Conservation (phyloP, 2,888 invertebrate species). For the Cephalotes varians region DNA sequence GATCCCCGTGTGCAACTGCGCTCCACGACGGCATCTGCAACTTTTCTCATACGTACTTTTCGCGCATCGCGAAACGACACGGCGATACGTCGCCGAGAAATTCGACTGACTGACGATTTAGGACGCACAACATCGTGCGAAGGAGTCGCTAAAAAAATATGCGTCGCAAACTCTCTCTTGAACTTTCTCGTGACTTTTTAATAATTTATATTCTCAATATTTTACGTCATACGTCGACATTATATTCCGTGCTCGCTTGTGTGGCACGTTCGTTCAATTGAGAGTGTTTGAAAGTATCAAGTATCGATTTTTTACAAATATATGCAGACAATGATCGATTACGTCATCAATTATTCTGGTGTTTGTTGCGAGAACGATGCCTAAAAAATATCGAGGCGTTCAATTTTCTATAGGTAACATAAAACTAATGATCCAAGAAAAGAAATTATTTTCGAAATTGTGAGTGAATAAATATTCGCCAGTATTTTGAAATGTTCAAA, state of each 20-base stretch:
- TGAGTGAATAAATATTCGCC: neutral
- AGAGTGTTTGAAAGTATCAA: neutral
- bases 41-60: constrained; percentile 57
- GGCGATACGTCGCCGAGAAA: constrained; percentile 59
- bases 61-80: constrained; percentile 17
- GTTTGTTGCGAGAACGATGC: neutral
- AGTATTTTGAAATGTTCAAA: neutral
- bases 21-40: constrained; percentile 39
- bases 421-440: neutral
- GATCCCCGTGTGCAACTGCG: constrained; percentile 16
- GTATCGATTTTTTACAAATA: neutral
- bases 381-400: neutral
- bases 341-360: neutral
- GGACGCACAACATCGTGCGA: constrained; percentile 22
- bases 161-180: neutral
- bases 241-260: neutral
- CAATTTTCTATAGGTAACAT: neutral
- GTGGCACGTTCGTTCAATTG: neutral
- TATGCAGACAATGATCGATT: neutral
- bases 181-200: neutral
- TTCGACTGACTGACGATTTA: constrained; percentile 33
- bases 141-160: neutral
- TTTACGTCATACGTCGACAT: neutral
- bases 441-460: neutral
- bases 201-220: neutral